phyloP scores from a whole-genome alignment of 2,888 invertebrate species.

The Netelia fuscicornis region DNA sequence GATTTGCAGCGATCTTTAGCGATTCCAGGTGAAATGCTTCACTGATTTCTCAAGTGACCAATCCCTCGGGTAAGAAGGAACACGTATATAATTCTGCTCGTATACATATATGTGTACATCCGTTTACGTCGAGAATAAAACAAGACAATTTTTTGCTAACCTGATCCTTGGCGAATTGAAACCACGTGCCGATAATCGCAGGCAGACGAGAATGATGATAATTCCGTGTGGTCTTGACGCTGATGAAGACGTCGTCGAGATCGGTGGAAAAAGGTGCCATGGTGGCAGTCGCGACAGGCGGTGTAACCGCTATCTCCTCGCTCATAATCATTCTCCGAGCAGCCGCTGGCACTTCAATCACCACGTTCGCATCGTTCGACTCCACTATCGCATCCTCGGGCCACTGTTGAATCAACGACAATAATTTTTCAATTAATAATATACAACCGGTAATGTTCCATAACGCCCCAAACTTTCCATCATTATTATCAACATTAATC shows the following conservation, averaged over 20 bases:
- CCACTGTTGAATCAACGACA: conserved; percentile 72
- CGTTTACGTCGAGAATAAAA: background rate
- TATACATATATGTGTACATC: too few species aligned
- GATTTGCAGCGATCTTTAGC: too few species aligned
- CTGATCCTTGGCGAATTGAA: conserved; percentile 95
- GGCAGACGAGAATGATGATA: conserved; percentile 94
- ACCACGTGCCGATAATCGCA: conserved; percentile 97
- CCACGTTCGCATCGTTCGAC: conserved; percentile 69
- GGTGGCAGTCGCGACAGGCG: conserved; percentile 84
- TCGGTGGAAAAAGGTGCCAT: conserved; percentile 88
- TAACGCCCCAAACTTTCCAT: background rate
- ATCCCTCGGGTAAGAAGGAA: too few species aligned
- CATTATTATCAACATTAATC: too few species aligned
- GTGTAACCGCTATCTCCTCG: conserved; percentile 80
- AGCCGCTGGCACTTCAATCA: conserved; percentile 75
- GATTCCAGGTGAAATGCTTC: too few species aligned
- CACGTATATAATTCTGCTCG: too few species aligned
- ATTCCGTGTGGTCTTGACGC: conserved; percentile 96
- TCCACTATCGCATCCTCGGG: conserved; percentile 73
- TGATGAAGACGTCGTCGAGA: conserved; percentile 96
- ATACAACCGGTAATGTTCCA: background rate
- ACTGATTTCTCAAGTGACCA: too few species aligned
- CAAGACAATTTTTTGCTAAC: conserved; percentile 69
- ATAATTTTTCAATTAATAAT: conserved; percentile 61
- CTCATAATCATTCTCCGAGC: conserved; percentile 69